A percentile compares a stretch with the other conserved stretches of the same genome.
Evolutionary conservation across 1,140 invertebrate species (phyloP).

Genomic region (Nasonia giraulti): DNA sequence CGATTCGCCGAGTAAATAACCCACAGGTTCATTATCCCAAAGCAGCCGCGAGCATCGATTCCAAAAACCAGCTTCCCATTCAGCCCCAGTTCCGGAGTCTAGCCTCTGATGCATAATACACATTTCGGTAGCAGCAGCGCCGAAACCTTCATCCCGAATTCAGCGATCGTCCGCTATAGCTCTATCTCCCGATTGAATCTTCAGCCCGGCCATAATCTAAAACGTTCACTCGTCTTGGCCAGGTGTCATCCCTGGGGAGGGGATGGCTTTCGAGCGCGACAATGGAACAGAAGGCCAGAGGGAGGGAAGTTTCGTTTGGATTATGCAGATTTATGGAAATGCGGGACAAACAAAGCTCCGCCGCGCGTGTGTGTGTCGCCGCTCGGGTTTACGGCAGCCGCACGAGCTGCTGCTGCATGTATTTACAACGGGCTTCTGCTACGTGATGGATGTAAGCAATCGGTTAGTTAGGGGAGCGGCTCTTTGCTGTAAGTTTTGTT

Average conservation of each 20-base stretch:
- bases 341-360: slow-evolving; percentile 53
- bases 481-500: not conserved
- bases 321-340: slow-evolving; percentile 65
- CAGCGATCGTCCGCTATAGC: not conserved
- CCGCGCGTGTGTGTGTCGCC: not conserved
- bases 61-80: not conserved
- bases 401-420: not conserved
- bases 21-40: not conserved
- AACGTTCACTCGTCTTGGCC: not conserved
- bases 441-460: slow-evolving; percentile 31
- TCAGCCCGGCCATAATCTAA: not conserved
- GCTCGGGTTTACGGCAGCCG: not conserved
- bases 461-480: not conserved
- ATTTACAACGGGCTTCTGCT: slow-evolving; percentile 21
- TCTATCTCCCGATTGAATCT: not conserved
- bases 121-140: no score
- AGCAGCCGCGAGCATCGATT: not conserved
- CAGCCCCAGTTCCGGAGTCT: not conserved
- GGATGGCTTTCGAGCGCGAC: not conserved
- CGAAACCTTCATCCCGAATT: not conserved
- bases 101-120: not conserved
- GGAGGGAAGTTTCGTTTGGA: slow-evolving; percentile 57
- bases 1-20: no score
- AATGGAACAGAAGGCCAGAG: not conserved
- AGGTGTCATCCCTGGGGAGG: not conserved